These are phyloP conservation scores for Pristionchus arcanus DNA, from an alignment of 2,888 invertebrate species.

Conservation along the genomic window DNA sequence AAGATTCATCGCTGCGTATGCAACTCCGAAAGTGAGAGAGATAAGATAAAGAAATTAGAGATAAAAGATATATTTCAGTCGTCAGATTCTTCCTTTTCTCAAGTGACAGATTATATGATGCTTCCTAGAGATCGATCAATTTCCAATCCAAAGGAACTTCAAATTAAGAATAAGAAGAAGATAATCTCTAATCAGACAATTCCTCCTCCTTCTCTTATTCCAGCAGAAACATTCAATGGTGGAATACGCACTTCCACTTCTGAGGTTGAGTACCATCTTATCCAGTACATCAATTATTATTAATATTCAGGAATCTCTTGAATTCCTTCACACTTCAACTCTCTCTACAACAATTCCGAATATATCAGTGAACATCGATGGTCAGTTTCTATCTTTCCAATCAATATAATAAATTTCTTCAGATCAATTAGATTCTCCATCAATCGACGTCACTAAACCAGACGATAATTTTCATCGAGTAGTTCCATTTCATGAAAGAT, in stretches of 20 bases:
- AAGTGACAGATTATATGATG: slow-evolving; percentile 37
- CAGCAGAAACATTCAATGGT: slow-evolving; percentile 28
- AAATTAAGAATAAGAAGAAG: slow-evolving; percentile 35
- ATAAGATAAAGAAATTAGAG: neutral
- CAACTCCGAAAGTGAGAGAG: slow-evolving; percentile 31
- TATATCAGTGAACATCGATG: slow-evolving; percentile 12
- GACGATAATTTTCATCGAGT: slow-evolving; percentile 29
- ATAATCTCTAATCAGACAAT: neutral
- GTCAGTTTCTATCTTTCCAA: neutral
- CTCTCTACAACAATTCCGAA: neutral
- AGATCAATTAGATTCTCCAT: slow-evolving; percentile 46
- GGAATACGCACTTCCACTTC: neutral
- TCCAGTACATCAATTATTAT: neutral
- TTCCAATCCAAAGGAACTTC: neutral
- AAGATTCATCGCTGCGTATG: slow-evolving; percentile 59
- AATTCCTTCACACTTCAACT: neutral
- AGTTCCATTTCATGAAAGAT: slow-evolving; percentile 50
- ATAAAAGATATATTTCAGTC: neutral
- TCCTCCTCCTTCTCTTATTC: neutral
- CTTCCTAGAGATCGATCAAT: slow-evolving; percentile 46
- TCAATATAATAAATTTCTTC: neutral
- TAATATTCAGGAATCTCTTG: neutral
- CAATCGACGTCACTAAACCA: slow-evolving; percentile 34
- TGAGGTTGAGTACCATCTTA: neutral
- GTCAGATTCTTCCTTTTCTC: neutral